phyloP scores from a whole-genome alignment of 2,113 vertebrate genomes.

The Coregonus clupeaformis region DNA sequence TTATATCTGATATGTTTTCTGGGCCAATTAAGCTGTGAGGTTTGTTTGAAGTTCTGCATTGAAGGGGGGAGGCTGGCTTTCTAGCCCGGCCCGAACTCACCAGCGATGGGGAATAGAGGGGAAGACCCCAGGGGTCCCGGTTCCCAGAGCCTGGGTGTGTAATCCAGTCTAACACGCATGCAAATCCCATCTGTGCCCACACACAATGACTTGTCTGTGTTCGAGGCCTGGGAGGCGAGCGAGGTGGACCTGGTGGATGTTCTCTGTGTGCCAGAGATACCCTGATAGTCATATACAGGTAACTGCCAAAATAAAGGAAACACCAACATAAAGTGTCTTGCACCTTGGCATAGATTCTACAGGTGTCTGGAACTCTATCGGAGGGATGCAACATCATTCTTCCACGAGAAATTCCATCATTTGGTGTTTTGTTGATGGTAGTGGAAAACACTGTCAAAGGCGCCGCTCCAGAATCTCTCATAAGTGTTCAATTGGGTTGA shows the following conservation, averaged over 20 bases:
- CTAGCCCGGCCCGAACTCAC: slow-evolving; percentile 23
- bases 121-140: slow-evolving; percentile 66
- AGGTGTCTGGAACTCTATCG: too few relatives aligned
- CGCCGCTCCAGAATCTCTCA: too few relatives aligned
- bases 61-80: slow-evolving; percentile 35
- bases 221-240: slow-evolving; percentile 25
- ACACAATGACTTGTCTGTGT: slow-evolving; percentile 75
- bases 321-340: too few relatives aligned
- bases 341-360: too few relatives aligned
- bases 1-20: slow-evolving; percentile 43
- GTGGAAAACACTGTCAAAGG: too few relatives aligned
- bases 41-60: slow-evolving; percentile 61
- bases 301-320: too few relatives aligned
- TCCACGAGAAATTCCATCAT: too few relatives aligned
- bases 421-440: too few relatives aligned
- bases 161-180: slow-evolving; percentile 79
- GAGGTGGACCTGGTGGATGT: slow-evolving; percentile 38
- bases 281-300: too few relatives aligned
- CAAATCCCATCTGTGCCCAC: slow-evolving; percentile 74
- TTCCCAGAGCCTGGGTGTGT: slow-evolving; percentile 74
- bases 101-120: slow-evolving; percentile 41
- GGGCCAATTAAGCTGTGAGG: slow-evolving; percentile 61
- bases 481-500: too few relatives aligned
- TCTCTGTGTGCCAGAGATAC: slow-evolving; percentile 32
- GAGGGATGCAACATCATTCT: too few relatives aligned